Conservation (phyloP, 1,140 invertebrate species). For the Anoplophora glabripennis region DNA sequence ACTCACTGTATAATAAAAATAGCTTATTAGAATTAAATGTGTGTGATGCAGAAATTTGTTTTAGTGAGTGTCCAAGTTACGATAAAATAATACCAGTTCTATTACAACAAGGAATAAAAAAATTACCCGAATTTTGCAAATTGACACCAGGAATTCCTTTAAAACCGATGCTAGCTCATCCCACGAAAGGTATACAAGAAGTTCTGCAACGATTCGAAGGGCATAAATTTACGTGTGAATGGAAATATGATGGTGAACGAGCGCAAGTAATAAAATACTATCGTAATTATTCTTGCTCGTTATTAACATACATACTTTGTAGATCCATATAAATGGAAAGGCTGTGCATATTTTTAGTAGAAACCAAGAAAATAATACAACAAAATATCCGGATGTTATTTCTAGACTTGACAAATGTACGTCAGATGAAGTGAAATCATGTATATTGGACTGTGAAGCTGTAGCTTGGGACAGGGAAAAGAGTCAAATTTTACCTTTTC, state of each 20-base stretch:
- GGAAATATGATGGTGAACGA: conserved; percentile 99
- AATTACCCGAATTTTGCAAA: conserved; percentile 79
- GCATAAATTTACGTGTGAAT: conserved; percentile 96
- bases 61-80: conserved; percentile 94
- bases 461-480: conserved; percentile 94
- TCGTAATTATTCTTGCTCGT: background rate
- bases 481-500: conserved; percentile 94
- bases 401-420: conserved; percentile 63
- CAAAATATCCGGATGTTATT: conserved; percentile 97
- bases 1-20: no score
- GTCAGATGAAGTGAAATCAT: conserved; percentile 67
- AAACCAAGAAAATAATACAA: conserved; percentile 98
- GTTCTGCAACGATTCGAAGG: conserved; percentile 89
- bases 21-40: no score
- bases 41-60: conserved; percentile 33
- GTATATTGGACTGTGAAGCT: conserved; percentile 94
- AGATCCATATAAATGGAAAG: conserved; percentile 75
- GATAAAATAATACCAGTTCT: conserved; percentile 81
- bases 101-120: conserved; percentile 75
- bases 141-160: conserved; percentile 91
- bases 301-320: conserved; percentile 4
- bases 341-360: conserved; percentile 85
- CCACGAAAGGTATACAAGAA: conserved; percentile 90
- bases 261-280: conserved; percentile 70
- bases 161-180: conserved; percentile 98